These are phyloP conservation scores for Macrotrachela quadricornifera DNA, from an alignment of 1,140 invertebrate species.

Conservation along the genomic window DNA sequence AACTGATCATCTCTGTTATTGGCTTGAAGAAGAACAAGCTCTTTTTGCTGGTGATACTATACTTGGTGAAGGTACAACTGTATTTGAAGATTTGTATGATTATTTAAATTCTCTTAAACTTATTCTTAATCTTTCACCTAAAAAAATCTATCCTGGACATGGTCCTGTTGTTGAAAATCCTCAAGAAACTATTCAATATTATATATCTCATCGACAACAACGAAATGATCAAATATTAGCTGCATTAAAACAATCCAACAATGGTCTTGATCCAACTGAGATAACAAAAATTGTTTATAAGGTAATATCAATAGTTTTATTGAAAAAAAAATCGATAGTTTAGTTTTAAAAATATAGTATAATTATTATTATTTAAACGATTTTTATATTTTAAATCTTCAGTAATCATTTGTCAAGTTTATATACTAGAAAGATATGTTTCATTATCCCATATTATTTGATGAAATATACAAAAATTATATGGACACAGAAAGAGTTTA, in stretches of 20 bases:
- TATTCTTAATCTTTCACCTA: slow-evolving; percentile 51
- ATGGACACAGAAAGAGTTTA: no score
- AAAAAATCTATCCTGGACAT: slow-evolving; percentile 56
- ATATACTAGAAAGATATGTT: no score
- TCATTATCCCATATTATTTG: no score
- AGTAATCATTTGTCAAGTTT: no score
- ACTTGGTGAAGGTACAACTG: slow-evolving; percentile 28
- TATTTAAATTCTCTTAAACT: slow-evolving; percentile 67
- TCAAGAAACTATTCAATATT: slow-evolving; percentile 48
- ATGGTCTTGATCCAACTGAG: neutral
- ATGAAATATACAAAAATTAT: no score
- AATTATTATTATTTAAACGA: no score
- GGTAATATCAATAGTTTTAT: neutral
- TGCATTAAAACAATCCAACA: neutral
- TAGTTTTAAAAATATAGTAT: no score
- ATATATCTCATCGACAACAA: slow-evolving; percentile 54
- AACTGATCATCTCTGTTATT: slow-evolving; percentile 65
- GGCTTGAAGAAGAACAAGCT: slow-evolving; percentile 57
- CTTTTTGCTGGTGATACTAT: slow-evolving; percentile 86
- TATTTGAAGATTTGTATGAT: slow-evolving; percentile 49
- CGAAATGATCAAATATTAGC: slow-evolving; percentile 65
- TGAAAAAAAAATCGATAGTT: no score
- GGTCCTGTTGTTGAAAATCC: slow-evolving; percentile 32
- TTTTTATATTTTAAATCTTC: no score
- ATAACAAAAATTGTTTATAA: slow-evolving; percentile 3